phyloP scores from a whole-genome alignment of 2,797 vertebrate species.

The Myiothlypis chrysogaster region DNA sequence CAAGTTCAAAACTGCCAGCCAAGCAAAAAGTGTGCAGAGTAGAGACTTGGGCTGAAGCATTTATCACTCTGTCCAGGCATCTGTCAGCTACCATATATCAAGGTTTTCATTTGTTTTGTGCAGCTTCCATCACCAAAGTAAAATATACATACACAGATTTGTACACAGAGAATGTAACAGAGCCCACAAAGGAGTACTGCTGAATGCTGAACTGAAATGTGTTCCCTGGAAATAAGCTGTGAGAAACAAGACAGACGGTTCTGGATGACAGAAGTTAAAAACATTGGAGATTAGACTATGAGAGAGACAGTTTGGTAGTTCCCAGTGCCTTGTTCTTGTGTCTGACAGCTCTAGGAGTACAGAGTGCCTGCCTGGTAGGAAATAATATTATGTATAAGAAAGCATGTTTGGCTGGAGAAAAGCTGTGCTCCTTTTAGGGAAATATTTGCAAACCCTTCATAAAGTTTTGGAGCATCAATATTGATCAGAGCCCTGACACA shows the following conservation, averaged over 20 bases:
- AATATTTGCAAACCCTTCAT: background rate
- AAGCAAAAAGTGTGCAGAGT: background rate
- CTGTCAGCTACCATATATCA: background rate
- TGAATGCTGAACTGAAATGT: background rate
- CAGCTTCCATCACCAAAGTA: background rate
- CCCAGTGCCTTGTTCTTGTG: background rate
- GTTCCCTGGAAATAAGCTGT: background rate
- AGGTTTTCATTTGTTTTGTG: background rate
- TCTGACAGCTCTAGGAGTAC: background rate
- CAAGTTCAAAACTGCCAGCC: background rate
- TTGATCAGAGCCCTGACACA: background rate
- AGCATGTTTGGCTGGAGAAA: background rate
- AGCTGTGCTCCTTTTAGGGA: background rate
- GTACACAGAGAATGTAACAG: background rate
- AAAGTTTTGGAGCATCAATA: background rate
- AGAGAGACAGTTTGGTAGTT: background rate
- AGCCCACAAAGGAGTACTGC: background rate
- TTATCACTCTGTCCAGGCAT: background rate
- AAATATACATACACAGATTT: background rate
- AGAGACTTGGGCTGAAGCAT: background rate
- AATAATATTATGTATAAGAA: background rate
- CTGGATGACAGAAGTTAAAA: constrained; percentile 21
- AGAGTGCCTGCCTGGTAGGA: background rate
- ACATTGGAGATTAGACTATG: background rate
- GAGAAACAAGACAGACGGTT: background rate